Base-by-base conservation (phyloP, 2,797 vertebrate species). In the Crenichthys baileyi region DNA sequence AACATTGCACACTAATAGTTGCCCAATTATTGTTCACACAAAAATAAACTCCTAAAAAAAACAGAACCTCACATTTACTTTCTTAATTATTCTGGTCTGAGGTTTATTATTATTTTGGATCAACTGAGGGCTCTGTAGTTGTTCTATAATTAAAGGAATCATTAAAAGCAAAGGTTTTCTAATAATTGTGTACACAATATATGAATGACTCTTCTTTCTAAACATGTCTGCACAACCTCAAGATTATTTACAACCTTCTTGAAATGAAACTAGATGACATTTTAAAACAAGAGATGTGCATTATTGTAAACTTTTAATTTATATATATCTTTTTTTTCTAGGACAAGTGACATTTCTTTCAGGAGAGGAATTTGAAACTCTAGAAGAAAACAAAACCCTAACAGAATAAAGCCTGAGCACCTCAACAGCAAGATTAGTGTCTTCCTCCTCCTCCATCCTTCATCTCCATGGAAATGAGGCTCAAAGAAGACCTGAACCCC, bases 401-500 rank as follows among this genome's bases (percentile, higher is more conserved):
- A 65, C 20, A 76, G 20, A 31, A 58, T 24, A 77, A 39, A 75
- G 76, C 60, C 41, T n/a, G 55, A 56, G 20, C 7, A 18, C 72
- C 79, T 53, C 2, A 18, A 26, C 65, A 18, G 55, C 15, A 50
- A n/a, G 0, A 79, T 39, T 4, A 51, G 65, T 1, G 77, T 5
- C 63, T 56, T 82, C 61, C 22, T 75, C 68, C n/a, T 46, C 24
- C 24, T 13, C 41, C 46, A 74, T 78, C 67, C 1, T 77, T 65
- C 79, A 78, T 67, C 79, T 72, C 81, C 76, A 55, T 36, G 81
- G 91, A 81, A 85, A 99, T 99, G 97, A 97, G 96, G 94, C 90
- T 97, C 91, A 97, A 97, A 85, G 97, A 98, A 88, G 95, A 96
- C 85, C 94, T 98, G 83, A 98, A 97, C 87, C 97, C 97, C 1